Evolutionary conservation across 2,888 invertebrate genomes (phyloP).

Genomic region (Acrobasis repandana): DNA sequence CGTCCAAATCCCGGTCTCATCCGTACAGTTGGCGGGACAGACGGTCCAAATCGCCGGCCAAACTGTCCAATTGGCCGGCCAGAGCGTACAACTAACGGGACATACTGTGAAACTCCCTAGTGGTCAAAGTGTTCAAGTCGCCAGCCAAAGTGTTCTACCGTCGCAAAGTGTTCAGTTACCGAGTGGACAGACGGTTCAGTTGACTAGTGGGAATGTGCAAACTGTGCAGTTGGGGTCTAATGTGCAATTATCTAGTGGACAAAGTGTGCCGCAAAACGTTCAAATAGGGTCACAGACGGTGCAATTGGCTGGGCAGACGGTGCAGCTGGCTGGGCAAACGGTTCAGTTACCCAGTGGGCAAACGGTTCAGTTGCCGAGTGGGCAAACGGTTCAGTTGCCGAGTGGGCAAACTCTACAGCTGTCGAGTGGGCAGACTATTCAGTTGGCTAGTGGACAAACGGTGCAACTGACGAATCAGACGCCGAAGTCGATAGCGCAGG

Average conservation of each 20-base stretch:
- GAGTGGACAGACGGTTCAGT: constrained; percentile 65
- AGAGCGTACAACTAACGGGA: constrained; percentile 68
- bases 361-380: constrained; percentile 67
- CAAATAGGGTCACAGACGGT: constrained; percentile 52
- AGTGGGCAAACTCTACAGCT: constrained; percentile 69
- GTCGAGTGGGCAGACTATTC: constrained; percentile 74
- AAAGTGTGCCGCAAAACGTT: constrained; percentile 33
- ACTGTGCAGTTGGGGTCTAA: constrained; percentile 48
- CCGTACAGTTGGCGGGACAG: constrained; percentile 64
- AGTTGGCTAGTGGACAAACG: constrained; percentile 62
- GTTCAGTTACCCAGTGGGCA: constrained; percentile 78
- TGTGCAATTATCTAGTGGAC: constrained; percentile 47
- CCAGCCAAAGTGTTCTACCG: constrained; percentile 60
- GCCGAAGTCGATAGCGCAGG: constrained; percentile 54
- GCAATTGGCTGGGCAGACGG: constrained; percentile 32
- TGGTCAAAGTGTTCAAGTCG: constrained; percentile 66
- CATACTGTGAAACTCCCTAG: constrained; percentile 77
- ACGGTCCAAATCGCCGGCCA: constrained; percentile 69
- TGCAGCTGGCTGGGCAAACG: constrained; percentile 46
- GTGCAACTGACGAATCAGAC: constrained; percentile 65
- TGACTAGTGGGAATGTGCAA: constrained; percentile 58
- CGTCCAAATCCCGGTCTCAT: constrained; percentile 64
- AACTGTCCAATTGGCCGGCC: constrained; percentile 67
- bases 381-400: constrained; percentile 62
- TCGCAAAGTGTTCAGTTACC: constrained; percentile 60